A percentile compares a stretch with the other conserved stretches of the same genome.
Evolutionary conservation across 2,888 invertebrate genomes (phyloP).

Genomic region (Pollenia griseotomentosa): DNA sequence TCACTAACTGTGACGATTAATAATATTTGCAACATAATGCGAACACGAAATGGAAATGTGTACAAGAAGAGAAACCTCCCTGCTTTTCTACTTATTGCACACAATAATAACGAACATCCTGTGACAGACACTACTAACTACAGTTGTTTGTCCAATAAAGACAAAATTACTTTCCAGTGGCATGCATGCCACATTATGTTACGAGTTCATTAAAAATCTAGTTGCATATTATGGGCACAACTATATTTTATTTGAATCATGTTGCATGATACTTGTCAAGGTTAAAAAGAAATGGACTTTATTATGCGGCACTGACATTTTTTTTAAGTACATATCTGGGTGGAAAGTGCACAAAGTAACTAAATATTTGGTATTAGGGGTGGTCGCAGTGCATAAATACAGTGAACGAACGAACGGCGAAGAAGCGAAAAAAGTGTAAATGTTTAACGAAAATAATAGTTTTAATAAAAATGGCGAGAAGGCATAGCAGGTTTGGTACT

Average conservation of each 20-base stretch:
- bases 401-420: not conserved
- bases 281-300: conserved; percentile 61
- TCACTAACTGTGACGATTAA: conserved; percentile 49
- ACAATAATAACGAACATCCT: conserved; percentile 43
- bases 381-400: conserved; percentile 15
- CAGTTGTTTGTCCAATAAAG: conserved; percentile 47
- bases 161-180: conserved; percentile 49
- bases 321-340: conserved; percentile 26
- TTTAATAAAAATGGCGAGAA: no score
- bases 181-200: conserved; percentile 48
- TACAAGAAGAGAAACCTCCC: conserved; percentile 8
- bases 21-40: conserved; percentile 52
- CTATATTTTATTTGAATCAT: conserved; percentile 50
- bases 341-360: conserved; percentile 25
- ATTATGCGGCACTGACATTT: conserved; percentile 51
- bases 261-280: conserved; percentile 64
- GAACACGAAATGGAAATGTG: not conserved
- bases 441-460: no score
- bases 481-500: no score
- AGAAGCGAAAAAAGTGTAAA: no score
- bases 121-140: conserved; percentile 23
- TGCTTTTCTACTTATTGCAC: conserved; percentile 16
- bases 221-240: conserved; percentile 60
- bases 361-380: not conserved
- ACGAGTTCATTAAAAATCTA: conserved; percentile 69